Evolutionary conservation across 2,113 vertebrate genomes (phyloP), one percentile per base, ranked within the genome.

Genomic region (Melospiza melodia): DNA sequence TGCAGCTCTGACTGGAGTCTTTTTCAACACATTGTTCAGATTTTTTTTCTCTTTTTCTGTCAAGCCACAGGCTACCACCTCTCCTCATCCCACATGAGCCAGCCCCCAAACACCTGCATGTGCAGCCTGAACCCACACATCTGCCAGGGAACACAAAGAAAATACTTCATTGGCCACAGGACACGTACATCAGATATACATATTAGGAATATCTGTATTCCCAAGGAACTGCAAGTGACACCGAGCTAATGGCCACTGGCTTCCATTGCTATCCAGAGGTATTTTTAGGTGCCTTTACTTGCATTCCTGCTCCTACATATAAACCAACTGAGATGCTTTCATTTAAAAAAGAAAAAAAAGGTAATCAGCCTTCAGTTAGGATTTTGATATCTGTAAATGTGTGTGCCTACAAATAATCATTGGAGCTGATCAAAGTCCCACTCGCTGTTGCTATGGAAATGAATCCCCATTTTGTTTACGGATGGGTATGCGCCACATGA

Each of bases 371-470:
- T 90, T 97, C 90, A 94, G 90, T 96, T 95, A 93, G 89, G 96
- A 93, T 97, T 92, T 97, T 97, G 96, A 84, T 97, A 96, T 97
- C 97, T 98, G 94, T 97, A 89, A 97, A 97, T 4, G 55, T 95
- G 88, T 97, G 84, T 97, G 97, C 96, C 97, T 98, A 97, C 97
- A 97, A 98, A 97, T 98, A 97, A 98, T 98, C 97, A 96, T 96
- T 98, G 97, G 94, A 97, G 97, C 98, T 97, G 97, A 98, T 98
- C 97, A 98, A 97, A 98, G 98, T 97, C 97, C 97, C 97, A 95
- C 94, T 95, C 61, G 86, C 97, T 95, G 98, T 98, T 98, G 94
- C 96, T 95, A 97, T 98, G 95, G 94, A 93, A 98, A 98, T 96
- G 94, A 94, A 97, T 98, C 96, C 96, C 96, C 96, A 94, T 97